These are phyloP conservation scores for Synanthedon formicaeformis DNA, from an alignment of 2,888 invertebrate species.

Conservation along the genomic window DNA sequence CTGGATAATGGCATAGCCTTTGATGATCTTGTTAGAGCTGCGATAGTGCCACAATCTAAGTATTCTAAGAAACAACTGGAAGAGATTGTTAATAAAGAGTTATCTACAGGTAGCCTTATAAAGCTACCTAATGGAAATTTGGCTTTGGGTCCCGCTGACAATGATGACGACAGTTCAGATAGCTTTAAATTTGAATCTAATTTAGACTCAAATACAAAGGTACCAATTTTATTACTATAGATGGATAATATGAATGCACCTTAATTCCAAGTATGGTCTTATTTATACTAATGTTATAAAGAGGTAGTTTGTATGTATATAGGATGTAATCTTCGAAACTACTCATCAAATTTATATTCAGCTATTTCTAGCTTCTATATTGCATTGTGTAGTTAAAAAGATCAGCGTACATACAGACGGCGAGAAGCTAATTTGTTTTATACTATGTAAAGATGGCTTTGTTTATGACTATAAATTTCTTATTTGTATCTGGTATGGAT, in stretches of 20 bases:
- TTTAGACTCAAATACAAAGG: constrained; percentile 54
- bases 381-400: no score
- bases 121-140: constrained; percentile 77
- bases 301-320: no score
- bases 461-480: no score
- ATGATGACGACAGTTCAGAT: constrained; percentile 68
- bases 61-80: constrained; percentile 74
- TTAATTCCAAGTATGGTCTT: not conserved
- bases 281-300: no score
- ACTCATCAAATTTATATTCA: no score
- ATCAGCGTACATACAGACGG: no score
- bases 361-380: no score
- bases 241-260: no score
- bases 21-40: constrained; percentile 74
- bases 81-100: constrained; percentile 76
- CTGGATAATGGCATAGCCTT: constrained; percentile 79
- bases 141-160: constrained; percentile 73
- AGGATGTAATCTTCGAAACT: no score
- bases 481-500: not conserved
- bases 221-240: constrained; percentile 11
- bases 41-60: constrained; percentile 74
- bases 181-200: constrained; percentile 60
- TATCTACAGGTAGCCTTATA: constrained; percentile 75
- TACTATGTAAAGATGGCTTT: no score
- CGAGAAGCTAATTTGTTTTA: no score